phyloP scores from a whole-genome alignment of 2,888 invertebrate species.

The Thera britannica region DNA sequence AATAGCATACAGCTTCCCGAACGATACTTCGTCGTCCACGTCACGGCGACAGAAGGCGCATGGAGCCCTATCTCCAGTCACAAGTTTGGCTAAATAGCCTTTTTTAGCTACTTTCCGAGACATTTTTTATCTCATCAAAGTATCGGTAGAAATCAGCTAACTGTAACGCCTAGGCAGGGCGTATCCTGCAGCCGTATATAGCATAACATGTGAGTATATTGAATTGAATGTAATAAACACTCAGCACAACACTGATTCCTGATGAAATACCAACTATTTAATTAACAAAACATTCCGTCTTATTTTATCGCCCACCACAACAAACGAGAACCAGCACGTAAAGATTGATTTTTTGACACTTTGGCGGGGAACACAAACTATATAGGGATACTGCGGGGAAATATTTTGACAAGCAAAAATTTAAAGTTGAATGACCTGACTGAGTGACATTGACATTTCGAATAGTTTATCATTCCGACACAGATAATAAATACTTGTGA shows the following conservation, averaged over 20 bases:
- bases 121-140: slow-evolving; percentile 41
- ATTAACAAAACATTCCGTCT: too few species aligned
- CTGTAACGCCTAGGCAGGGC: neutral
- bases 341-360: neutral
- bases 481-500: slow-evolving; percentile 1
- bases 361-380: too few species aligned
- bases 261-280: too few species aligned
- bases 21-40: slow-evolving; percentile 81
- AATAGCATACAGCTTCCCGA: slow-evolving; percentile 83
- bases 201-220: too few species aligned
- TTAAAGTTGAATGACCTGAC: neutral
- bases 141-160: neutral
- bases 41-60: slow-evolving; percentile 83
- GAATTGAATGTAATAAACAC: neutral
- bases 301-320: neutral
- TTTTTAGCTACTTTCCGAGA: slow-evolving; percentile 41
- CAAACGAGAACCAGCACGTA: neutral
- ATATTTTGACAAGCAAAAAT: neutral
- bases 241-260: neutral
- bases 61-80: slow-evolving; percentile 57
- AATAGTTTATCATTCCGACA: neutral
- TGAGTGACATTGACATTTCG: slow-evolving; percentile 1
- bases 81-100: slow-evolving; percentile 59
- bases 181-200: neutral
- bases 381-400: too few species aligned